These are phyloP conservation scores for Zaprionus nigranus DNA, from an alignment of 1,140 invertebrate species.

Conservation along the genomic window DNA sequence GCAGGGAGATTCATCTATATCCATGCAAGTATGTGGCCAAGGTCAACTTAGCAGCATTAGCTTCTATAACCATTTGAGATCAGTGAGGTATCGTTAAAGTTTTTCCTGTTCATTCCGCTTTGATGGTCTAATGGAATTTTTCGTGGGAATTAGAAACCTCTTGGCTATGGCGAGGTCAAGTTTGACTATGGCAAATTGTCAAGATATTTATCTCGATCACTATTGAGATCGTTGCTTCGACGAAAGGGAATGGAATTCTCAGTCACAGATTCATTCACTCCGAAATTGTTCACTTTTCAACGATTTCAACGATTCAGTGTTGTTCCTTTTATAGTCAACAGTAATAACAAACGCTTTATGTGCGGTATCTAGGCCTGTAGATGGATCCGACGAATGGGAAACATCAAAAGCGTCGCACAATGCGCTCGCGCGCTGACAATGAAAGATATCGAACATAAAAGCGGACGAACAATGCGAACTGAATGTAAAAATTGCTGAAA, in stretches of 20 bases:
- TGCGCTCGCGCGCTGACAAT: slow-evolving; percentile 28
- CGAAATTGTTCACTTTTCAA: neutral
- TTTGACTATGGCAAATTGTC: slow-evolving; percentile 14
- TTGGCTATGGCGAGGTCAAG: slow-evolving; percentile 28
- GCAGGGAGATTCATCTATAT: neutral
- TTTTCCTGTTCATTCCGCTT: slow-evolving; percentile 24
- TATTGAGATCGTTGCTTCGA: neutral
- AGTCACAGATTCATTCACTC: slow-evolving; percentile 34
- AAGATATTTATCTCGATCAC: slow-evolving; percentile 18
- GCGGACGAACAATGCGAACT: slow-evolving; percentile 30
- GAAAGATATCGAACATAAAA: slow-evolving; percentile 44
- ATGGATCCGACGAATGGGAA: neutral
- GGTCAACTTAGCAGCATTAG: slow-evolving; percentile 30
- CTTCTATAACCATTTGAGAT: slow-evolving; percentile 16
- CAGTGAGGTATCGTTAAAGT: slow-evolving; percentile 21
- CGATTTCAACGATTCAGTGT: neutral
- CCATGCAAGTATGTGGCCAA: slow-evolving; percentile 11
- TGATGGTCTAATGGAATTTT: slow-evolving; percentile 14
- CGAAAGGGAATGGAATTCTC: slow-evolving; percentile 44
- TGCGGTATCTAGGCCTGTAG: slow-evolving; percentile 7
- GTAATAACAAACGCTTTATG: slow-evolving; percentile 1
- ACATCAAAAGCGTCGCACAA: slow-evolving; percentile 27
- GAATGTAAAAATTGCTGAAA: slow-evolving; percentile 51
- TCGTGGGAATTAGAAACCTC: slow-evolving; percentile 42
- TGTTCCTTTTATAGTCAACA: slow-evolving; percentile 36